These are phyloP conservation scores for Stegostoma tigrinum DNA, from an alignment of 2,113 vertebrate species.

Conservation along the genomic window DNA sequence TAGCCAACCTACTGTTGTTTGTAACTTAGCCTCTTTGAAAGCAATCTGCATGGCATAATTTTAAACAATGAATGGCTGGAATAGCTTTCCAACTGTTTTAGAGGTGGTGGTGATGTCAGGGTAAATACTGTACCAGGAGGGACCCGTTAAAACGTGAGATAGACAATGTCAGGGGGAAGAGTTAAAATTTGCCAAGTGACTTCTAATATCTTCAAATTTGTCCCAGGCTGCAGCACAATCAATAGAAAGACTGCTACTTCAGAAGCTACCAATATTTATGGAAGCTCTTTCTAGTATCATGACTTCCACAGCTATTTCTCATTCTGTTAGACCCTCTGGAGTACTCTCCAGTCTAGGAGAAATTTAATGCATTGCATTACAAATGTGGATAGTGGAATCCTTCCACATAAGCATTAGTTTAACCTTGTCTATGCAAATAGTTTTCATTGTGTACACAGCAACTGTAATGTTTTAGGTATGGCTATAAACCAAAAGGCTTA, in stretches of 20 bases:
- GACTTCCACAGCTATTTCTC: not conserved
- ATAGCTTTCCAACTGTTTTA: not conserved
- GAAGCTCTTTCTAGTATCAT: not conserved
- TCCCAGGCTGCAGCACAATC: not conserved
- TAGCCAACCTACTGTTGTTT: not conserved
- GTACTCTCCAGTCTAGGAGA: not conserved
- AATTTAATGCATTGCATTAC: not conserved
- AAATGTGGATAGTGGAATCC: no score
- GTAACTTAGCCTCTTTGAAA: not conserved
- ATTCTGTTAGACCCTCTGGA: not conserved
- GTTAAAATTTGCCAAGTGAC: no score
- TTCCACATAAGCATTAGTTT: no score
- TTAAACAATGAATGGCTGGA: not conserved
- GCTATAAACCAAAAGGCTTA: no score
- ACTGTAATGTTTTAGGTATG: no score
- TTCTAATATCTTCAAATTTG: not conserved
- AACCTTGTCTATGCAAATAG: no score
- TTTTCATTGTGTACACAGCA: no score
- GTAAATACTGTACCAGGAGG: not conserved
- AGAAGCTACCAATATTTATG: not conserved
- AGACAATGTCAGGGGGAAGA: no score
- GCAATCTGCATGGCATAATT: not conserved
- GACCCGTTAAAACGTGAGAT: not conserved
- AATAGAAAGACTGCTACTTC: not conserved
- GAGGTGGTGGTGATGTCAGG: not conserved